Conservation (phyloP, 2,797 vertebrate species). For the Epinephelus coioides region DNA sequence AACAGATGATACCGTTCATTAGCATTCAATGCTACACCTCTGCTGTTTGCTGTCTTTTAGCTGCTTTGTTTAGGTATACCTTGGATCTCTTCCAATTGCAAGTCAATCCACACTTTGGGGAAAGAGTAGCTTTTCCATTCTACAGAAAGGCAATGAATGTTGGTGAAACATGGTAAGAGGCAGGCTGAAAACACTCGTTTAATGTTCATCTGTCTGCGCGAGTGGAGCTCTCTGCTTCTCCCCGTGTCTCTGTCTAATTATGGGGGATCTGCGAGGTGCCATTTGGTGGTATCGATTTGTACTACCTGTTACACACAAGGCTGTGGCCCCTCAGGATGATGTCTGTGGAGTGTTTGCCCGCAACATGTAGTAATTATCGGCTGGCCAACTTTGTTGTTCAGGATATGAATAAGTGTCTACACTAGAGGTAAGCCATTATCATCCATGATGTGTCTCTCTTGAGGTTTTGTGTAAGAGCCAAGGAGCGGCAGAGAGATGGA, state of each 20-base stretch:
- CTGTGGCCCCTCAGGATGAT: constrained; percentile 56
- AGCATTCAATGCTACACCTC: neutral
- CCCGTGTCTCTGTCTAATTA: constrained; percentile 72
- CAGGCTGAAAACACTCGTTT: constrained; percentile 44
- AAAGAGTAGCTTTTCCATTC: constrained; percentile 38
- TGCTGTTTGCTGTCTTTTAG: constrained; percentile 28
- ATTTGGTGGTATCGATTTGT: constrained; percentile 76
- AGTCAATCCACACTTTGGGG: constrained; percentile 29
- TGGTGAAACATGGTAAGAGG: constrained; percentile 55
- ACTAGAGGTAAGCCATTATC: constrained; percentile 60
- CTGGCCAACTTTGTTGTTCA: constrained; percentile 54
- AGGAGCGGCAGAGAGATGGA: neutral
- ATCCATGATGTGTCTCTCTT: constrained; percentile 47
- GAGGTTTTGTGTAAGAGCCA: constrained; percentile 31
- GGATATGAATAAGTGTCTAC: constrained; percentile 57
- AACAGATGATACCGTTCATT: constrained; percentile 13
- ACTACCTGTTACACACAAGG: constrained; percentile 64
- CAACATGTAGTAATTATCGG: constrained; percentile 70
- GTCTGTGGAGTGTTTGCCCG: constrained; percentile 63
- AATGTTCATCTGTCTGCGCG: constrained; percentile 37
- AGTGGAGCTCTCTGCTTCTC: constrained; percentile 38
- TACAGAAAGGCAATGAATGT: constrained; percentile 30
- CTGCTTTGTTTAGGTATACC: constrained; percentile 42
- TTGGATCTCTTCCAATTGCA: constrained; percentile 26
- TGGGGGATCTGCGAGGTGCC: constrained; percentile 69